A percentile compares a stretch with the other conserved stretches of the same genome.
phyloP scores from a whole-genome alignment of 2,797 vertebrate species.

The Sarcoramphus papa region DNA sequence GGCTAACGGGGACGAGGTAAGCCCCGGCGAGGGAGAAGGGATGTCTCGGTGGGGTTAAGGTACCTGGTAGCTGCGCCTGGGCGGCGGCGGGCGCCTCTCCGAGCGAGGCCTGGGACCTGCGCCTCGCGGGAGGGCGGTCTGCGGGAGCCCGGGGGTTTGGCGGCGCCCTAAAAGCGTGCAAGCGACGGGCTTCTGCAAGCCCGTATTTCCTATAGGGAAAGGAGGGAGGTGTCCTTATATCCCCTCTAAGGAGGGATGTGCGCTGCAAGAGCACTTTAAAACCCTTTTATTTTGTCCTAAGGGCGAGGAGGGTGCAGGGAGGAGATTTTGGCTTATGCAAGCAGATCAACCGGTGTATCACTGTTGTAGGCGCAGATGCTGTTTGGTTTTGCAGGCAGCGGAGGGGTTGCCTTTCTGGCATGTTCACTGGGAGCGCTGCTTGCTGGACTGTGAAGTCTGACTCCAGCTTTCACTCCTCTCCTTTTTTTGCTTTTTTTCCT shows the following conservation, averaged over 20 bases:
- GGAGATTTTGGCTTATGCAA: constrained; percentile 10
- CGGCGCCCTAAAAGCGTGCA: not conserved
- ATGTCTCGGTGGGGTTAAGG: not conserved
- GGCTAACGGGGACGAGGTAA: not conserved
- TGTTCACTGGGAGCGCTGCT: not conserved
- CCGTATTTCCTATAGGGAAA: fast-evolving
- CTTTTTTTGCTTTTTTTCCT: not conserved
- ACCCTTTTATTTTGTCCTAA: constrained; percentile 15
- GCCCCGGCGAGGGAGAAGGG: not conserved
- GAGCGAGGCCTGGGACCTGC: not conserved
- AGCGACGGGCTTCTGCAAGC: not conserved
- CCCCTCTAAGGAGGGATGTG: not conserved
- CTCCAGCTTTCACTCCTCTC: not conserved
- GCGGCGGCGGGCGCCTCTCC: not conserved
- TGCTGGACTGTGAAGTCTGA: not conserved
- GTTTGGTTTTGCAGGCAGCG: not conserved
- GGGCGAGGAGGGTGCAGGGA: constrained; percentile 27
- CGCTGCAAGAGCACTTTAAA: not conserved
- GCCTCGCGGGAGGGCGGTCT: not conserved
- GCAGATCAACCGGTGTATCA: not conserved
- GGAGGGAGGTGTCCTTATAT: not conserved
- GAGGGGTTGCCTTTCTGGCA: not conserved
- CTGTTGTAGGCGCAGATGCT: not conserved
- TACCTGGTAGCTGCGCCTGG: not conserved
- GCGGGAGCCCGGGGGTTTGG: not conserved